Evolutionary conservation across 2,888 invertebrate species (phyloP), one percentile per base, ranked within the genome.

Genomic region (Omphaloscelis lunosa): DNA sequence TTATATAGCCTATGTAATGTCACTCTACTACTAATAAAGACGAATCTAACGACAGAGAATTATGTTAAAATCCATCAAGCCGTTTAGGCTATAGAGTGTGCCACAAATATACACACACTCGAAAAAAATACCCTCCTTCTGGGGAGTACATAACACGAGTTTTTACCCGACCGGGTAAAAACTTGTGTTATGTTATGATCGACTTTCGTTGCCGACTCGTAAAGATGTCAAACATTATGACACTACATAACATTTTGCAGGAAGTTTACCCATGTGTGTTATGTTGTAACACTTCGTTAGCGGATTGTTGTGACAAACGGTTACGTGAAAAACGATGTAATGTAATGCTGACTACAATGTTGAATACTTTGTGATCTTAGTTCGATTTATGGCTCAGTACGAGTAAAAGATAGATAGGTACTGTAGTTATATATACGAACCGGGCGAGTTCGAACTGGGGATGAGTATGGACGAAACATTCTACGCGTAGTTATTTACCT

Each of bases 171-270:
- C n/a, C 51, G 51, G 8, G 51, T 51, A 29, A 48, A 34, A 67
- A 66, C 23, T 2, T 15, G 0, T 69, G 63, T 39, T 69, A 61
- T 27, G 34, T 34, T 34, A 34, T 34, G 39, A 9, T 41, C n/a
- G n/a, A 15, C 39, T 71, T 58, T 80, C n/a, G 20, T 29, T 20
- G 34, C 45, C 23, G 56, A 41, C 39, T 39, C 72, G 58, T 45
- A 41, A 39, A 53, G n/a, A 20, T 79, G 48, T 84, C 59, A 66
- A 66, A 39, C 53, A 53, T 75, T 62, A 61, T 45, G 53, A 62
- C 39, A 81, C 27, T n/a, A 67, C 73, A 84, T 70, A 72, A 70
- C 56, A 80, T 66, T 53, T 27, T 69, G 29, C 56, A 72, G 80
- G 85, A 84, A 72, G 80, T 71, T 67, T 27, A 34, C 45, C n/a